phyloP scores from a whole-genome alignment of 2,797 vertebrate genomes.

The Myotis planiceps region DNA sequence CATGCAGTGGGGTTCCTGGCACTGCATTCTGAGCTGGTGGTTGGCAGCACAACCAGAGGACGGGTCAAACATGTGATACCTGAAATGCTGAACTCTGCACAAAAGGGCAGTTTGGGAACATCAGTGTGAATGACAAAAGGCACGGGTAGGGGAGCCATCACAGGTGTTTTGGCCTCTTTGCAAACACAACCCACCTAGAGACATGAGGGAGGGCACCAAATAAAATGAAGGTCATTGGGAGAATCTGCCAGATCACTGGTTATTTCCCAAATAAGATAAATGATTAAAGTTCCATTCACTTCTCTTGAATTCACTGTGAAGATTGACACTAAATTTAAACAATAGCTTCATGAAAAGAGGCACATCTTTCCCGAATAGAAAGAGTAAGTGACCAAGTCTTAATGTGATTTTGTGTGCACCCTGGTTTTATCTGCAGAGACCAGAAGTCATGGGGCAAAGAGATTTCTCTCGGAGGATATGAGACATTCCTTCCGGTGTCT shows the following conservation, averaged over 20 bases:
- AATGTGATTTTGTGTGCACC: neutral
- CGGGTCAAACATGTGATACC: neutral
- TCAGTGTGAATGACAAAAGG: neutral
- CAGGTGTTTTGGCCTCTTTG: neutral
- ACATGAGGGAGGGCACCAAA: neutral
- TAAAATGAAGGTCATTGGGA: neutral
- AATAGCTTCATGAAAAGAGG: neutral
- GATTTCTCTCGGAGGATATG: neutral
- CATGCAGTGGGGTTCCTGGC: neutral
- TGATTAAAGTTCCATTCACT: neutral
- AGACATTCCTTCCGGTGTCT: neutral
- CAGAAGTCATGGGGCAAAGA: neutral
- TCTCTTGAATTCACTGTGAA: constrained; percentile 15
- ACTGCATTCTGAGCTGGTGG: neutral
- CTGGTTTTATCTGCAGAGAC: neutral
- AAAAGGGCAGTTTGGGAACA: neutral
- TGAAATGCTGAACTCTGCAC: neutral
- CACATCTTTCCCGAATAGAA: neutral
- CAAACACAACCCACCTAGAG: neutral
- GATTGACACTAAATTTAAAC: neutral
- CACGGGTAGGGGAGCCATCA: neutral
- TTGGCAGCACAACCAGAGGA: neutral
- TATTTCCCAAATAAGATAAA: neutral
- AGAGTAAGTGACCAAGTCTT: neutral
- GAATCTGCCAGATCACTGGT: neutral